Evolutionary conservation across 1,140 invertebrate species (phyloP).

Genomic region (Hylyphantes graminicola): DNA sequence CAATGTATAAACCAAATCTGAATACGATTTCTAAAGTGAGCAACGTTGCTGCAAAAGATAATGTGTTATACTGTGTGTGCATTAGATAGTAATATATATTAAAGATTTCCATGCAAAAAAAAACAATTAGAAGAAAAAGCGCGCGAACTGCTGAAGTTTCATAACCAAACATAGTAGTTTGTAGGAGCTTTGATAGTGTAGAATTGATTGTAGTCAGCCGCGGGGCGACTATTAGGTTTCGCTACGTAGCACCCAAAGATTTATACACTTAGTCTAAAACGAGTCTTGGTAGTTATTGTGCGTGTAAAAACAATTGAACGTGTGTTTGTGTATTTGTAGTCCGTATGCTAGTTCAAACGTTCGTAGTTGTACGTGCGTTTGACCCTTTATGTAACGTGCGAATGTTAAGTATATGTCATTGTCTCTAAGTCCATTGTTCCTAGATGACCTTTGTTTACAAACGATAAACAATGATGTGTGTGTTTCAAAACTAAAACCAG

Average conservation of each 20-base stretch:
- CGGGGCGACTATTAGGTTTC: constrained; percentile 56
- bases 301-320: constrained; percentile 41
- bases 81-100: constrained; percentile 55
- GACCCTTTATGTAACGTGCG: constrained; percentile 56
- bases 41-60: constrained; percentile 45
- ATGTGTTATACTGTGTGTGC: constrained; percentile 56
- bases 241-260: constrained; percentile 60
- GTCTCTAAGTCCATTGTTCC: constrained; percentile 59
- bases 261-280: constrained; percentile 60
- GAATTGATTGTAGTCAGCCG: constrained; percentile 56
- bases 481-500: constrained; percentile 53
- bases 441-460: constrained; percentile 59
- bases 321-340: constrained; percentile 60
- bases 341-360: constrained; percentile 58
- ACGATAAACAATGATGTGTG: constrained; percentile 40
- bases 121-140: constrained; percentile 38
- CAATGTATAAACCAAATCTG: constrained; percentile 54
- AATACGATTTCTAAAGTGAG: constrained; percentile 38
- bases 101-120: constrained; percentile 39
- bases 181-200: constrained; percentile 61
- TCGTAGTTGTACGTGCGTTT: constrained; percentile 56
- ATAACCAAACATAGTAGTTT: constrained; percentile 61
- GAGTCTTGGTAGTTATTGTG: constrained; percentile 53
- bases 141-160: constrained; percentile 52
- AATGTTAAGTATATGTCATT: constrained; percentile 60